Evolutionary conservation across 1,140 invertebrate genomes (phyloP), one percentile per base, ranked within the genome.

Genomic region (Heterodera schachtii): DNA sequence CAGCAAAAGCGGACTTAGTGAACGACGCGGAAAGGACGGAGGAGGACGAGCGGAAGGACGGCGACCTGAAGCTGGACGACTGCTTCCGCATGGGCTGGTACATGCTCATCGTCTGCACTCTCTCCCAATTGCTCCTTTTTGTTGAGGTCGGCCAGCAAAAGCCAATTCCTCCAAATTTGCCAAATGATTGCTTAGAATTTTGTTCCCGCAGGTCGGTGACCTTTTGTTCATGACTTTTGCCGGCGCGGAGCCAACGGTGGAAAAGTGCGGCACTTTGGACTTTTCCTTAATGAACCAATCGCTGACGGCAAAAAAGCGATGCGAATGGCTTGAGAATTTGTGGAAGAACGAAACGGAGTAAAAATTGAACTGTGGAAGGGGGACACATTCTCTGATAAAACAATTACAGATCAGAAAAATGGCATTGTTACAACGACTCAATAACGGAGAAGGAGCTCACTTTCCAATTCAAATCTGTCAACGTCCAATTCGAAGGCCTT

Each of bases 201-300:
- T 71, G 44, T 78, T 66, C 19, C 57, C 60, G 46, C 79, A 82
- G 73, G 52, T 82, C 1, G 73, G 81, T n/a, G 80, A 82, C 43
- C 73, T 82, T 75, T 73, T 82, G 44, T 82, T 80, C 57, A 82
- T 82, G 81, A 67, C 73, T 11, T 82, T 80, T 64, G 81, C 81
- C 64, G 77, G 84, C 73, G 81, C 79, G n/a, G 77, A 71, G 19
- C 84, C 84, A 47, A 60, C 60, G n/a, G 41, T 85, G 41, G 31
- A 75, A 5, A 44, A 60, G 16, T 85, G 84, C 64, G 84, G 84
- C 16, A 9, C n/a, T 9, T 19, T 73, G 8, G 47, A 74, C 49
- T 81, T 85, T 31, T 21, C 47, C 6, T 11, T 52, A 8, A 78
- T 85, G 31, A 43, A 1, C 13, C 13, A 46, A 8, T 41, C 47